phyloP scores from a whole-genome alignment of 2,888 invertebrate genomes.

The Dugesia japonica region DNA sequence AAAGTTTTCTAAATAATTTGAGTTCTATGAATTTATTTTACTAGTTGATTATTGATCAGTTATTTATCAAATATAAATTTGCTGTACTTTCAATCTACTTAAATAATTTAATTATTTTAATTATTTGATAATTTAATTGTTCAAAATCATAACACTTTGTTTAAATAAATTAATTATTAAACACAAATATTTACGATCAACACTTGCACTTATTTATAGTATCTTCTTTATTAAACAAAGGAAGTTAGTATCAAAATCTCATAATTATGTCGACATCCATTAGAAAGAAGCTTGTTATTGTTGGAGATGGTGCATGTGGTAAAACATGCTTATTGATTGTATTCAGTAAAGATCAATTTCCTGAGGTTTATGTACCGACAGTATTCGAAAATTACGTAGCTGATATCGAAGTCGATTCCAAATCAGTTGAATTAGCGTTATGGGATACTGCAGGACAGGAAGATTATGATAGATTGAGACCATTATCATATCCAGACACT shows the following conservation, averaged over 20 bases:
- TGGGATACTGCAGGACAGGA: conserved; percentile 98
- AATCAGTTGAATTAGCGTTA: conserved; percentile 50
- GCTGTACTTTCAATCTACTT: no score
- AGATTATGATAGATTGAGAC: conserved; percentile 85
- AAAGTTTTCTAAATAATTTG: no score
- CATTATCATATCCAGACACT: conserved; percentile 87
- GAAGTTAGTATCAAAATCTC: background rate
- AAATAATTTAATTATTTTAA: no score
- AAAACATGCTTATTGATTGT: conserved; percentile 92
- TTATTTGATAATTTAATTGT: no score
- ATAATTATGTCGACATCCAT: conserved; percentile 27
- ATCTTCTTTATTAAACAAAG: background rate
- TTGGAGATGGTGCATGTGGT: conserved; percentile 93
- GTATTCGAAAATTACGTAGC: conserved; percentile 99
- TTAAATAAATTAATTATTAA: background rate
- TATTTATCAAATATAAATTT: no score
- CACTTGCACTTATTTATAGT: background rate
- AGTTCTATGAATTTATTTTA: no score
- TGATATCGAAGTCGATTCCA: conserved; percentile 90
- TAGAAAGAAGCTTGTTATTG: conserved; percentile 81
- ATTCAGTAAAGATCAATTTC: conserved; percentile 93
- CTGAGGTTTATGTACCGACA: conserved; percentile 94
- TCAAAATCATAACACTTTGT: no score
- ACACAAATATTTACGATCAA: conserved; percentile 5
- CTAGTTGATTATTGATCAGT: no score